Conservation (phyloP, 2,888 invertebrate species). For the Spilarctia lutea region DNA sequence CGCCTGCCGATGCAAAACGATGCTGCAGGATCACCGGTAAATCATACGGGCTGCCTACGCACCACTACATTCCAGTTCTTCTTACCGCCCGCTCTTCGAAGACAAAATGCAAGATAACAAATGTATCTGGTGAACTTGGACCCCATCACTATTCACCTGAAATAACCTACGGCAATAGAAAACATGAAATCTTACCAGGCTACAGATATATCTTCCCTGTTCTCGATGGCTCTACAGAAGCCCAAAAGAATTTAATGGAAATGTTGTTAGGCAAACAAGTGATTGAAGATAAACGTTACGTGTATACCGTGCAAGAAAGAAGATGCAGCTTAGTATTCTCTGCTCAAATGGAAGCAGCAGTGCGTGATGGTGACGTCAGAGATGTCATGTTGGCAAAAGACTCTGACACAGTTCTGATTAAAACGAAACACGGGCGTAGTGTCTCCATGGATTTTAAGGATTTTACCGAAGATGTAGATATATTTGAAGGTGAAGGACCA, state of each 20-base stretch:
- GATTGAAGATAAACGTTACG: slow-evolving; percentile 88
- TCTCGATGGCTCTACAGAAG: slow-evolving; percentile 89
- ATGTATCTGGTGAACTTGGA: slow-evolving; percentile 87
- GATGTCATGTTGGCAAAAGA: slow-evolving; percentile 92
- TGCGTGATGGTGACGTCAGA: slow-evolving; percentile 91
- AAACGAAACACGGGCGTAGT: slow-evolving; percentile 90
- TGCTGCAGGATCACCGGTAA: slow-evolving; percentile 93
- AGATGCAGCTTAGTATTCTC: slow-evolving; percentile 92
- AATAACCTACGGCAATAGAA: slow-evolving; percentile 88
- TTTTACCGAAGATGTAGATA: slow-evolving; percentile 85
- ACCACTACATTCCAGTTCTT: slow-evolving; percentile 93
- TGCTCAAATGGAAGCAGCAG: slow-evolving; percentile 91
- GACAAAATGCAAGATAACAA: slow-evolving; percentile 89
- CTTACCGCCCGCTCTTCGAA: slow-evolving; percentile 82
- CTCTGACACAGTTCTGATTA: slow-evolving; percentile 90
- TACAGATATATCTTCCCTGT: slow-evolving; percentile 92
- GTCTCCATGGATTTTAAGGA: slow-evolving; percentile 91
- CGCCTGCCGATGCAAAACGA: slow-evolving; percentile 93
- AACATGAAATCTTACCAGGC: slow-evolving; percentile 89
- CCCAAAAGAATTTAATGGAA: slow-evolving; percentile 88
- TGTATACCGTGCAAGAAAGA: slow-evolving; percentile 91
- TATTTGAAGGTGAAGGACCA: slow-evolving; percentile 91
- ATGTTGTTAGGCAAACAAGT: slow-evolving; percentile 87
- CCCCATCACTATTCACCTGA: slow-evolving; percentile 88
- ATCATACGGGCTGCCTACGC: slow-evolving; percentile 90